Percentiles rank a stretch among this genome's conserved stretches.
phyloP scores from a whole-genome alignment of 1,140 invertebrate genomes.

The Mercenaria mercenaria region DNA sequence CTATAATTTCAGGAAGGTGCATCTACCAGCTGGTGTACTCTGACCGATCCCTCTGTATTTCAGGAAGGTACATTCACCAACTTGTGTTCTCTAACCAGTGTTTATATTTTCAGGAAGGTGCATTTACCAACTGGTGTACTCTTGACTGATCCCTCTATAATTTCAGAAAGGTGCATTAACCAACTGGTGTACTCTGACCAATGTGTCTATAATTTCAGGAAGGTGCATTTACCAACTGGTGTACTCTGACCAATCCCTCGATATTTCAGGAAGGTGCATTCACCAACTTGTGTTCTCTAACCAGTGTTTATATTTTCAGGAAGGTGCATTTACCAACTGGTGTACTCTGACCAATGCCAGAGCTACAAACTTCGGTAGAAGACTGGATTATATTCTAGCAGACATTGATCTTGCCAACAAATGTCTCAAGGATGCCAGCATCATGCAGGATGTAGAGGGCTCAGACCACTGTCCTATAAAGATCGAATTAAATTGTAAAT shows the following conservation, averaged over 20 bases:
- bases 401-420: slow-evolving; percentile 81
- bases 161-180: slow-evolving; percentile 86
- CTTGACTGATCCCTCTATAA: too few relatives aligned
- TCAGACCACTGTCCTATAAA: slow-evolving; percentile 89
- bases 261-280: slow-evolving; percentile 84
- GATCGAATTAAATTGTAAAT: slow-evolving; percentile 80
- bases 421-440: slow-evolving; percentile 83
- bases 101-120: too few relatives aligned
- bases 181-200: slow-evolving; percentile 88
- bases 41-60: slow-evolving; percentile 86
- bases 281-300: slow-evolving; percentile 88
- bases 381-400: slow-evolving; percentile 88
- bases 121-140: too few relatives aligned
- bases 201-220: slow-evolving; percentile 66
- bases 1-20: slow-evolving; percentile 79
- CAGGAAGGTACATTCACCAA: too few relatives aligned
- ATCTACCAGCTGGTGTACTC: slow-evolving; percentile 88
- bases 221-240: slow-evolving; percentile 88
- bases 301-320: slow-evolving; percentile 70
- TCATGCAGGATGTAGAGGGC: slow-evolving; percentile 87
- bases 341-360: slow-evolving; percentile 86
- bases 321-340: slow-evolving; percentile 88
- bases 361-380: slow-evolving; percentile 88
- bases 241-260: slow-evolving; percentile 86
- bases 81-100: too few relatives aligned